Evolutionary conservation across 2,797 vertebrate genomes (phyloP), one percentile per base, ranked within the genome.

Genomic region (Adrianichthys oophorus): DNA sequence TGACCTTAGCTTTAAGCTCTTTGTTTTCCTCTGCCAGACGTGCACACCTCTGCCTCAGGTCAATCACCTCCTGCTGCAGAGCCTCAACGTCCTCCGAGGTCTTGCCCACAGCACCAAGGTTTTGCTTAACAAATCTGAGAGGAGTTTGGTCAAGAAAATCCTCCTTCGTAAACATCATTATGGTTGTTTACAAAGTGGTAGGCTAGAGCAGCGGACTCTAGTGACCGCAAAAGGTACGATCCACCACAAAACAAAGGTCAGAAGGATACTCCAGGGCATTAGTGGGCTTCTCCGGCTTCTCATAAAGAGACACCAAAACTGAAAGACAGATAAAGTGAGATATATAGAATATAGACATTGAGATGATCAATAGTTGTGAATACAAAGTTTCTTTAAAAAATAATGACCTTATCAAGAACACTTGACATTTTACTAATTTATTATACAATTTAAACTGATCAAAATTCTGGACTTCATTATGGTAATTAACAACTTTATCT

Each of bases 241-340:
- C 43, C 32, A 15, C 55, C 13, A 42, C 14, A 1, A 4, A 51
- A n/a, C 13, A 1, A 45, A 10, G n/a, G 15, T 43, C 26, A 17
- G 15, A 94, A 96, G 95, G 97, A 98, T 99, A 98, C 97, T 97
- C 96, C 85, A 98, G 76, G 58, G 96, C 95, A 78, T 96, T 95
- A 64, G 60, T 92, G 78, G 97, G 97, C 89, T 94, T 96, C 59
- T 98, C 97, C 54, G 91, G 91, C 74, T 96, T 93, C 91, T 98
- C 96, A 73, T 97, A 98, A 59, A 99, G 84, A 62, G 93, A 91
- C 78, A 98, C 94, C 66, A 99, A 78, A 59, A 96, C 97, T 99
- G 89, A 70, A 92, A 91, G 78, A 8, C 69, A 60, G 32, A 26
- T 32, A 32, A 19, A 1, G 19, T 19, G 19, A 19, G 19, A 21